These are phyloP conservation scores for Theretra japonica DNA, from an alignment of 2,888 invertebrate species.

Conservation along the genomic window DNA sequence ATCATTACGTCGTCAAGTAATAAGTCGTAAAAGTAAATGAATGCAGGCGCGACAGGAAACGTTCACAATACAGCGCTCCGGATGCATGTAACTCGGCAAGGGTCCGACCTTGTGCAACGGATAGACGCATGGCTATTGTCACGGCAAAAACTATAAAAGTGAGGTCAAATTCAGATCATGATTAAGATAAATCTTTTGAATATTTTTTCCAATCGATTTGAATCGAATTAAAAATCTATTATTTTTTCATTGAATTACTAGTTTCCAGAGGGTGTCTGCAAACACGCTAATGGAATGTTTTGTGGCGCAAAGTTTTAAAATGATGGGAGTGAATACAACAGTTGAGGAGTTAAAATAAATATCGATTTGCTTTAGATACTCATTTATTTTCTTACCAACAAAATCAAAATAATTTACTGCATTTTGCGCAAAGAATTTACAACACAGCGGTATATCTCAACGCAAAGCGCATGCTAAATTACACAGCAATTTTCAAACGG, in stretches of 20 bases:
- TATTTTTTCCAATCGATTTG: neutral
- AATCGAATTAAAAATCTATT: neutral
- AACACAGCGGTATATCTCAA: conserved; percentile 43
- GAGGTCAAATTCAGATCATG: conserved; percentile 34
- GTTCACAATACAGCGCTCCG: conserved; percentile 67
- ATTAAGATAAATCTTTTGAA: conserved; percentile 34
- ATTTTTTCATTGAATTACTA: neutral
- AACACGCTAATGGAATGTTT: neutral
- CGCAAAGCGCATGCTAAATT: conserved; percentile 50
- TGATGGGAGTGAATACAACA: too few species aligned
- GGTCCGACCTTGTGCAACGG: conserved; percentile 67
- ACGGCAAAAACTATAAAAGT: conserved; percentile 29
- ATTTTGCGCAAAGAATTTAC: neutral
- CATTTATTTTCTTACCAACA: neutral
- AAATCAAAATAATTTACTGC: neutral
- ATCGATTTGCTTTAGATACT: too few species aligned
- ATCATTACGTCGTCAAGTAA: conserved; percentile 28
- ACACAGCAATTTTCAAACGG: conserved; percentile 59
- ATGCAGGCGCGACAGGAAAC: conserved; percentile 73
- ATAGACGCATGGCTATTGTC: conserved; percentile 30
- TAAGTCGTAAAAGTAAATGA: conserved; percentile 70
- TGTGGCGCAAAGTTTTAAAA: neutral
- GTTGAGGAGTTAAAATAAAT: too few species aligned
- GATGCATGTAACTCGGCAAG: conserved; percentile 69
- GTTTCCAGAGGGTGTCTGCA: neutral